Percentiles rank a stretch among this genome's conserved stretches.
Evolutionary conservation across 2,113 vertebrate genomes (phyloP).

Genomic region (Colinus virginianus): DNA sequence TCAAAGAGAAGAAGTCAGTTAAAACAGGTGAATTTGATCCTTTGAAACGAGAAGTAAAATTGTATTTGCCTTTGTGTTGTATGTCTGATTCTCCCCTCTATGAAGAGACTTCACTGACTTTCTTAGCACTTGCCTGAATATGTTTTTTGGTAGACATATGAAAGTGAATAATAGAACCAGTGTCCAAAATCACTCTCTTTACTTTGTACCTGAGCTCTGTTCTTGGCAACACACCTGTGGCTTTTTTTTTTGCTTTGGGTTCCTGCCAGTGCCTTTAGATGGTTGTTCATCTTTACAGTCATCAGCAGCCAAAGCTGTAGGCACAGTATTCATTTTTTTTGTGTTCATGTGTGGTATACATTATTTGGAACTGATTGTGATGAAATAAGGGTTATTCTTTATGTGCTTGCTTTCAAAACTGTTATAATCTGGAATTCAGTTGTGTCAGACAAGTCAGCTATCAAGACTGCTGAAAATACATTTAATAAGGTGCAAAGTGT

Average conservation of each 20-base stretch:
- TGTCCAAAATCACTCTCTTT: neutral
- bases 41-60: neutral
- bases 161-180: neutral
- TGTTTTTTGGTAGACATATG: neutral
- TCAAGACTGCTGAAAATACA: neutral
- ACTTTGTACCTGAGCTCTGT: neutral
- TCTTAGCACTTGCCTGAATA: neutral
- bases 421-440: neutral
- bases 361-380: neutral
- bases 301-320: neutral
- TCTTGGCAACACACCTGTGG: neutral
- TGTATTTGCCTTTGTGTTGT: neutral
- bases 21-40: constrained; percentile 87
- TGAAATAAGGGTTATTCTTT: neutral
- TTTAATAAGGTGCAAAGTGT: neutral
- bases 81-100: neutral
- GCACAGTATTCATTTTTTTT: neutral
- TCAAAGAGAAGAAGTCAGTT: constrained; percentile 97
- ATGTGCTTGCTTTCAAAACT: neutral
- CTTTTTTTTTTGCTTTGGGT: neutral
- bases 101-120: neutral
- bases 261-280: neutral
- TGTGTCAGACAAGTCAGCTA: neutral
- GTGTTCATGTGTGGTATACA: neutral
- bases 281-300: neutral